phyloP scores from a whole-genome alignment of 2,888 invertebrate genomes.

The Ischnura elegans region DNA sequence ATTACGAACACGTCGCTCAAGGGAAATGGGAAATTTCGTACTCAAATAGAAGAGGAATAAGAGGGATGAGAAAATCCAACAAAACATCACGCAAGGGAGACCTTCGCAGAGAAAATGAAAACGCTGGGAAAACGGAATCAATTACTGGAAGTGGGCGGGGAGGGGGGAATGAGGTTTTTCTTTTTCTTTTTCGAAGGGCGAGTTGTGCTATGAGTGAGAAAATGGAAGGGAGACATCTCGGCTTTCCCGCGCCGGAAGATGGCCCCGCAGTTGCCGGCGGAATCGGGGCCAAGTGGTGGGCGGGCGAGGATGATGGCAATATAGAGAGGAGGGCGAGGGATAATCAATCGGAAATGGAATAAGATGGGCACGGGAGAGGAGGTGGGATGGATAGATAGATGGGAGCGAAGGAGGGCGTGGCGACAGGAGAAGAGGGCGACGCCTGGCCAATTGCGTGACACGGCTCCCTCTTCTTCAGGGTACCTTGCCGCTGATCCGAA shows the following conservation, averaged over 20 bases:
- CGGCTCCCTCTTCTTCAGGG: neutral
- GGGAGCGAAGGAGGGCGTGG: neutral
- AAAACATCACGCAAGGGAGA: neutral
- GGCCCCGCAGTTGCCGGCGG: neutral
- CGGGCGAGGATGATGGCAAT: neutral
- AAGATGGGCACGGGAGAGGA: neutral
- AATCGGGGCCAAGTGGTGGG: constrained; percentile 27
- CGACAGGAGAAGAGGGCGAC: neutral
- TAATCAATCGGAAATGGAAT: constrained; percentile 29
- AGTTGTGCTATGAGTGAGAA: neutral
- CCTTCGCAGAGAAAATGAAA: constrained; percentile 18
- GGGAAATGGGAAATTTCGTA: neutral
- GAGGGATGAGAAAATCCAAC: neutral
- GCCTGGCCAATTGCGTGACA: neutral
- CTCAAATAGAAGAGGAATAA: too few relatives aligned
- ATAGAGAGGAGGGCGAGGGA: neutral
- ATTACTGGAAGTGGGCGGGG: neutral
- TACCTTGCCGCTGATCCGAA: neutral
- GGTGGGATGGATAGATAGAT: too few relatives aligned
- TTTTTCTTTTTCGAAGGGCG: too few relatives aligned
- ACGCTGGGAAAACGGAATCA: constrained; percentile 15
- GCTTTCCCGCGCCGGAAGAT: neutral
- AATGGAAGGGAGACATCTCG: neutral
- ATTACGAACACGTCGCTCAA: too few relatives aligned
- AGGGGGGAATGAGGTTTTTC: neutral